Evolutionary conservation across 2,888 invertebrate genomes (phyloP), one percentile per base, ranked within the genome.

Genomic region (Ophonus ardosiacus): DNA sequence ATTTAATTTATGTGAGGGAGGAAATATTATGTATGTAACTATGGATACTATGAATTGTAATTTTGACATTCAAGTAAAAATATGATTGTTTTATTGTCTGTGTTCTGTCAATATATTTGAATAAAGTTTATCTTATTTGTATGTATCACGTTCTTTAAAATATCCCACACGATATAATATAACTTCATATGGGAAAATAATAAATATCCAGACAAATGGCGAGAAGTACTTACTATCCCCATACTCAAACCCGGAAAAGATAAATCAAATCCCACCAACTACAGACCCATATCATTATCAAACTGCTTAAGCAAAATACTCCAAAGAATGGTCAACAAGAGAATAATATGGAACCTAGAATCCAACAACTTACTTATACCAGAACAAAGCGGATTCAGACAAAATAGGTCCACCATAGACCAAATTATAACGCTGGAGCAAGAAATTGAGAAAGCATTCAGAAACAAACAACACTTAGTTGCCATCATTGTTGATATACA

Each of bases 401-500:
- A 68, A 68, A 15, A 21, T 13, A 10, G 68, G 4, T 38, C 31
- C 38, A 68, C 68, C 38, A 24, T 68, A 21, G 68, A 68, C 68
- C 68, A 68, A 24, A 68, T 68, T n/a, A 24, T 38, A 21, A 7
- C 68, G 10, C 68, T 68, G 24, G 38, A 24, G 24, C 21, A 10
- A 24, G 43, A 40, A 78, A 78, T 78, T 18, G 18, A 57, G 13
- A 43, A n/a, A 13, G 51, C 78, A 51, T 78, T 78, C 57, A 57
- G 21, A 51, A 15, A 43, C 24, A 78, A 78, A 56, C 78, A 78
- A 56, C 17, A 43, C n/a, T 21, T 78, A 51, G 24, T 78, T 15
- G 56, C 78, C 3, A 56, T 78, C 6, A 18, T 78, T 17, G 51
- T 78, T n/a, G 78, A 78, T 51, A 78, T 78, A 13, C n/a, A 78